Percentiles rank a stretch among this genome's conserved stretches.
Conservation (phyloP, 2,888 invertebrate genomes). For the Limnephilus auricula region DNA sequence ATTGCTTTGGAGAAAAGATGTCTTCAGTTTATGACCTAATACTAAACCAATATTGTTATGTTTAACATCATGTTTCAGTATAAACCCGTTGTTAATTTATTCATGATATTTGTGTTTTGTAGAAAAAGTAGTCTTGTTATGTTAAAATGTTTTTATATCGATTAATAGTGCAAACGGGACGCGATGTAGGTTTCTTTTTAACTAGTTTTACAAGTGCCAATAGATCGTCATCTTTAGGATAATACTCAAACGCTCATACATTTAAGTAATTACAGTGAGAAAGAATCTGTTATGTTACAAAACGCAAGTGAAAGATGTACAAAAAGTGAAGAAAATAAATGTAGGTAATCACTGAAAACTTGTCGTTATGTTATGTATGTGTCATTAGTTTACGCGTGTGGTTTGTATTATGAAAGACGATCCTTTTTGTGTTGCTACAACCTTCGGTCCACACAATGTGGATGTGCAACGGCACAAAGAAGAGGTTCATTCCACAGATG, state of each 20-base stretch:
- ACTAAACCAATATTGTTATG: neutral
- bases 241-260: too few relatives aligned
- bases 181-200: neutral
- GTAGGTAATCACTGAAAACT: neutral
- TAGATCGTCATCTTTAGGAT: too few relatives aligned
- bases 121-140: neutral
- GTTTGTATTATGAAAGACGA: neutral
- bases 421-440: neutral
- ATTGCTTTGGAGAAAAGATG: neutral
- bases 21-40: neutral
- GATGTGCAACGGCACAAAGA: conserved; percentile 8
- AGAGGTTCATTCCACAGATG: conserved; percentile 42
- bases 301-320: too few relatives aligned
- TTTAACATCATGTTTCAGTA: neutral
- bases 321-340: neutral
- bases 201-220: neutral
- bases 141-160: neutral
- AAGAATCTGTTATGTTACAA: neutral
- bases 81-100: neutral
- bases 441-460: neutral
- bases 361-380: neutral
- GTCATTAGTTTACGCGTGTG: neutral
- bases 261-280: neutral
- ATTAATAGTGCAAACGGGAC: neutral
- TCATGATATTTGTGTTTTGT: neutral